Conservation (phyloP, 1,140 invertebrate genomes). For the Drosophila tsacasi region DNA sequence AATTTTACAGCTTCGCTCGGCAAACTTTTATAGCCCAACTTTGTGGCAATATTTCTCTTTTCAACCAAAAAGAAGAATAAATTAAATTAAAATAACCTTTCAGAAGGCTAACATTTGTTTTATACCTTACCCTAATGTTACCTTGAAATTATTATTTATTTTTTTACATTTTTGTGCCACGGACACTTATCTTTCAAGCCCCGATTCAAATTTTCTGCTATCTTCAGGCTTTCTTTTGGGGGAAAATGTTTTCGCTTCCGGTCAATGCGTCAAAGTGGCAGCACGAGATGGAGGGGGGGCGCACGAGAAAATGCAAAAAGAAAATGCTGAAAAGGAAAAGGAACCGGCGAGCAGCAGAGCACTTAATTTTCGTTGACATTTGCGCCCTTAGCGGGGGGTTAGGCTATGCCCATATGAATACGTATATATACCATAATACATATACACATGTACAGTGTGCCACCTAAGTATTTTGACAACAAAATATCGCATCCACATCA, state of each 20-base stretch:
- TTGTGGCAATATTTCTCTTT: constrained; percentile 7
- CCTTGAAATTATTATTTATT: constrained; percentile 21
- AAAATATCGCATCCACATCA: constrained; percentile 68
- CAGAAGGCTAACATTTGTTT: constrained; percentile 12
- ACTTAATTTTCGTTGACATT: constrained; percentile 67
- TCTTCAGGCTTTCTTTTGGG: constrained; percentile 13
- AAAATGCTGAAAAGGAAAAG: constrained; percentile 14
- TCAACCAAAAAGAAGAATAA: neutral
- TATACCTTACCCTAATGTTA: constrained; percentile 15
- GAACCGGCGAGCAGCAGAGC: constrained; percentile 56
- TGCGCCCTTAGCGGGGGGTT: constrained; percentile 10
- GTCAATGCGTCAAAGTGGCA: constrained; percentile 78
- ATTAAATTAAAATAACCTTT: constrained; percentile 8
- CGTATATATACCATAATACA: neutral
- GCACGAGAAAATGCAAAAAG: constrained; percentile 13
- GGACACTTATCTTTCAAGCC: constrained; percentile 10
- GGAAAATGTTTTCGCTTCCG: constrained; percentile 51
- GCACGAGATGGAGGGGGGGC: constrained; percentile 8
- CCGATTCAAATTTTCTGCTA: constrained; percentile 36
- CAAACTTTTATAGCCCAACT: constrained; percentile 15
- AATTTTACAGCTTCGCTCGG: neutral
- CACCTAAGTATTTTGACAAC: constrained; percentile 53
- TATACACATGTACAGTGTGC: constrained; percentile 1
- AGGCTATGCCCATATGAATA: constrained; percentile 29
- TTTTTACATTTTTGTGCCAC: neutral